Conservation (phyloP, 2,113 vertebrate species). For the Microcebus murinus region DNA sequence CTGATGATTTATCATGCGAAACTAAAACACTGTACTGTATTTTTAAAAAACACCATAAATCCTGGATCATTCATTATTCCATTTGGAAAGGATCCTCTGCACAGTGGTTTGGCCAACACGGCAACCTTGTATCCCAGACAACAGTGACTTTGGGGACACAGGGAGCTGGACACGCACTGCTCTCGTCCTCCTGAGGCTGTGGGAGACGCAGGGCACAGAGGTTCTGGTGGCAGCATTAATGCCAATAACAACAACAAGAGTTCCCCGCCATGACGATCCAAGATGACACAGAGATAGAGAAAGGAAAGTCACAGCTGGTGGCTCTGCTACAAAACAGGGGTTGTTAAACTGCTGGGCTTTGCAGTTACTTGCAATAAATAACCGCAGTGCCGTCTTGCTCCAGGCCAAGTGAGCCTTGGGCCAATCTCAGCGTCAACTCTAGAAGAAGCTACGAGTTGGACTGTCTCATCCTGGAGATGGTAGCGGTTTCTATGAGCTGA, state of each 20-base stretch:
- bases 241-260: neutral
- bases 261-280: neutral
- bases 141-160: accelerated
- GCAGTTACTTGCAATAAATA: neutral
- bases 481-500: neutral
- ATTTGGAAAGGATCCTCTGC: neutral
- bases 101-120: no score
- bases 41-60: neutral
- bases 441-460: neutral
- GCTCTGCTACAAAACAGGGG: no score
- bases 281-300: neutral
- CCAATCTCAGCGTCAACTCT: neutral
- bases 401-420: neutral
- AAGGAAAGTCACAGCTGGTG: neutral
- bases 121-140: neutral
- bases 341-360: neutral
- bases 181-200: accelerated
- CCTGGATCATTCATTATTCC: neutral
- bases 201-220: accelerated
- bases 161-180: neutral
- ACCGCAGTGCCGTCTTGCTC: accelerated
- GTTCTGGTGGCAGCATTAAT: no score
- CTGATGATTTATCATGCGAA: neutral
- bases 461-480: neutral
- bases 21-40: neutral